A percentile compares a stretch with the other conserved stretches of the same genome.
Evolutionary conservation across 92 coral and sea anemone species (phyloP).

Genomic region (Ricordea florida): DNA sequence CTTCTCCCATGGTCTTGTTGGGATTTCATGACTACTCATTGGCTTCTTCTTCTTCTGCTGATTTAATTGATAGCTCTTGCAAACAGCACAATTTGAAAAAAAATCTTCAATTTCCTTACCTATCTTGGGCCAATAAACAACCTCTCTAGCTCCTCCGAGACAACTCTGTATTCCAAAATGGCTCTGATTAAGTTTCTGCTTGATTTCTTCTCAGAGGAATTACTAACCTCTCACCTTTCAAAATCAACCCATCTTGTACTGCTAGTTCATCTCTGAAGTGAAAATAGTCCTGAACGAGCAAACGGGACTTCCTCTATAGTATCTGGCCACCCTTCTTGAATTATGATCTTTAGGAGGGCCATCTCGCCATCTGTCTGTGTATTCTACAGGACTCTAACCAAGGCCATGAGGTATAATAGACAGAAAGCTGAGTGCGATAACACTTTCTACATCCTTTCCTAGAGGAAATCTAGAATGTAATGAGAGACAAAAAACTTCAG

Average conservation of each 20-base stretch:
- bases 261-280: conserved; percentile 38
- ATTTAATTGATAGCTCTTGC: conserved; percentile 34
- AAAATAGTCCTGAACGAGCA: neutral
- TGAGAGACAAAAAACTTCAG: too few species aligned
- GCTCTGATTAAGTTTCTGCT: conserved; percentile 12
- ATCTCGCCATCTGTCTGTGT: conserved; percentile 29
- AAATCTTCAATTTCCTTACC: conserved; percentile 31
- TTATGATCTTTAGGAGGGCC: conserved; percentile 14
- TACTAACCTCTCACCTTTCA: conserved; percentile 14
- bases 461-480: conserved; percentile 15
- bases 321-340: conserved; percentile 44
- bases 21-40: conserved; percentile 40
- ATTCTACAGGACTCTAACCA: conserved; percentile 12
- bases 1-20: neutral
- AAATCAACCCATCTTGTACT: conserved; percentile 14
- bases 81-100: conserved; percentile 21
- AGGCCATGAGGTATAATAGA: neutral
- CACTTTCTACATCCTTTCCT: conserved; percentile 1
- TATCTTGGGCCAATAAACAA: conserved; percentile 55
- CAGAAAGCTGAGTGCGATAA: neutral
- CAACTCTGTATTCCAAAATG: conserved; percentile 42
- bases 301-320: conserved; percentile 7
- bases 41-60: conserved; percentile 57
- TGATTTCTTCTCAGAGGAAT: neutral
- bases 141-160: conserved; percentile 41